These are phyloP conservation scores for Bos taurus DNA, from an alignment of 2,113 vertebrate species.

Conservation along the genomic window ARS-UCD2.0 NC_037345.1:38847501-38848000, in stretches of 20 bases:
- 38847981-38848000: neutral
- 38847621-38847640: neutral
- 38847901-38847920: neutral
- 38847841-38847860: neutral
- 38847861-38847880: neutral
- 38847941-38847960: neutral
- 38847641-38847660: neutral
- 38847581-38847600: conserved; percentile 3
- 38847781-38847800: neutral
- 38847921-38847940: neutral
- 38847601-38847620: neutral
- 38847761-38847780: conserved; percentile 5
- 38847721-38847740: neutral
- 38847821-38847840: neutral
- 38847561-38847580: conserved; percentile 49
- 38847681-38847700: neutral
- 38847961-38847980: neutral
- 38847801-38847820: neutral
- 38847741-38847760: neutral
- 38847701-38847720: neutral
- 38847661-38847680: neutral
- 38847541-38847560: conserved; percentile 37
- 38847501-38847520: conserved; percentile 26
- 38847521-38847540: conserved; percentile 54
- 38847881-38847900: neutral